Percentiles rank a stretch among this genome's conserved stretches.
phyloP scores from a whole-genome alignment of 2,113 vertebrate genomes.

The Chaenogobius annularis region DNA sequence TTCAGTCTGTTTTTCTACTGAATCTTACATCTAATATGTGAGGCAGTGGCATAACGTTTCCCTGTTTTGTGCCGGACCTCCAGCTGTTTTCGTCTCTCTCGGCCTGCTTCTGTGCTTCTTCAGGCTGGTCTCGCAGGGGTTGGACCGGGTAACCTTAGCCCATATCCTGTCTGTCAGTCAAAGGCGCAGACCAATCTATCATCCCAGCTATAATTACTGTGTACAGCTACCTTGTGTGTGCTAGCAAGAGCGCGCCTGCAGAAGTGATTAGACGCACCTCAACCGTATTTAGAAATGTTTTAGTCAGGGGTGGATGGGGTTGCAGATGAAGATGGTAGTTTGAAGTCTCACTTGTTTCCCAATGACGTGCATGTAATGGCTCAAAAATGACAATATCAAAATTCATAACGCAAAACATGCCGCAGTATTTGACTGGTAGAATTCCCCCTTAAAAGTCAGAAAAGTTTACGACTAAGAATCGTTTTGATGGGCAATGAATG shows the following conservation, averaged over 20 bases:
- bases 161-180: conserved; percentile 60
- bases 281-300: conserved; percentile 54
- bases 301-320: conserved; percentile 12
- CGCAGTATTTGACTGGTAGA: too few relatives aligned
- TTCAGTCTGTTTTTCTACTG: too few relatives aligned
- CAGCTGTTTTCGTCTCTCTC: conserved; percentile 48
- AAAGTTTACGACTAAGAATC: too few relatives aligned
- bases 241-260: conserved; percentile 58
- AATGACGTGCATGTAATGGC: background rate
- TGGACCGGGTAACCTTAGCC: conserved; percentile 35
- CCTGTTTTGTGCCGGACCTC: conserved; percentile 47
- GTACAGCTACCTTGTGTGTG: conserved; percentile 50
- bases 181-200: conserved; percentile 61
- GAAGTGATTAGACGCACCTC: conserved; percentile 59
- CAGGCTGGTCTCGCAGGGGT: conserved; percentile 37
- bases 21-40: background rate
- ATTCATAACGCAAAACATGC: background rate
- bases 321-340: background rate
- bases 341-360: background rate
- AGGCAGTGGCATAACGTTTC: background rate
- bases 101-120: conserved; percentile 36
- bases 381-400: background rate
- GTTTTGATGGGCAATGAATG: too few relatives aligned
- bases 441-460: too few relatives aligned
- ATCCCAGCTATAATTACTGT: conserved; percentile 57